Conservation (phyloP, 2,888 invertebrate species). For the Synanthedon vespiformis region DNA sequence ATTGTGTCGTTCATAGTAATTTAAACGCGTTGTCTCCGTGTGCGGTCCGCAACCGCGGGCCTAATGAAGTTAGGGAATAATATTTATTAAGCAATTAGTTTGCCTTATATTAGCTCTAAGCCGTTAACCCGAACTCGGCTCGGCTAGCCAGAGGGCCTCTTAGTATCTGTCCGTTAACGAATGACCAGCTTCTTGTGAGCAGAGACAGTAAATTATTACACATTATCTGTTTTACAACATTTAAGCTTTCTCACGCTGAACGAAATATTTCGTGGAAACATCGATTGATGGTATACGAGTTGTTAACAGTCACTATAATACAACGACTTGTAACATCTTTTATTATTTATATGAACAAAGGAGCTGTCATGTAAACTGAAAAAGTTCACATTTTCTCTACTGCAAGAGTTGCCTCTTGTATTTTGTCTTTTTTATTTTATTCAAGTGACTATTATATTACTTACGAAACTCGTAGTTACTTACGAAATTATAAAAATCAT, state of each 20-base stretch:
- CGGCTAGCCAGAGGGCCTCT: slow-evolving; percentile 1
- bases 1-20: slow-evolving; percentile 8
- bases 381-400: too few relatives aligned
- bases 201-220: not conserved
- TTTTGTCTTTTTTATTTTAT: too few relatives aligned
- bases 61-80: slow-evolving; percentile 38
- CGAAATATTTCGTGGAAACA: not conserved
- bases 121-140: slow-evolving; percentile 24
- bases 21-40: slow-evolving; percentile 20
- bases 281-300: not conserved
- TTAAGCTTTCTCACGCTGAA: not conserved
- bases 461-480: too few relatives aligned
- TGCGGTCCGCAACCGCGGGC: slow-evolving; percentile 21
- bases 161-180: slow-evolving; percentile 1
- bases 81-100: slow-evolving; percentile 52
- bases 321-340: too few relatives aligned
- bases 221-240: not conserved
- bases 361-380: too few relatives aligned
- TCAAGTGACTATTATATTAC: too few relatives aligned
- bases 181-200: not conserved
- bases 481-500: too few relatives aligned
- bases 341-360: too few relatives aligned
- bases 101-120: slow-evolving; percentile 42
- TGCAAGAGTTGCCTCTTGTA: too few relatives aligned
- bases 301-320: too few relatives aligned